These are phyloP conservation scores for Monomorium pharaonis DNA, from an alignment of 1,140 invertebrate species.

Conservation along the genomic window DNA sequence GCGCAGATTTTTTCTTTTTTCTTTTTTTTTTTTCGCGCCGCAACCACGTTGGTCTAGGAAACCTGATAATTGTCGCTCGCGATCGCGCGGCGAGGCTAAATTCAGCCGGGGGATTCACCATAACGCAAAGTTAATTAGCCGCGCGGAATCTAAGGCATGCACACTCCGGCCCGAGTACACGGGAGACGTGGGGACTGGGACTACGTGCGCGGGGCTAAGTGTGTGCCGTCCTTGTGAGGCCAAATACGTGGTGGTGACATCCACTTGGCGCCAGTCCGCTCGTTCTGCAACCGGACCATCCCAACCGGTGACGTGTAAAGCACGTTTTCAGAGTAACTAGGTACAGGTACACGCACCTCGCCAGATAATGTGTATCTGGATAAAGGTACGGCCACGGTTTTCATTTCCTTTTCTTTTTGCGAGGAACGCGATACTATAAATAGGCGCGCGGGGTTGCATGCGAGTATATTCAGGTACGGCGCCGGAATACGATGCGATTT, in stretches of 20 bases:
- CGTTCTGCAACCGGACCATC: conserved; percentile 69
- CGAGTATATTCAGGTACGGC: conserved; percentile 32
- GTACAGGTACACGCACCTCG: conserved; percentile 33
- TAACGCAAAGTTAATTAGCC: conserved; percentile 82
- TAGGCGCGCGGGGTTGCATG: conserved; percentile 28
- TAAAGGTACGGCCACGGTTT: conserved; percentile 24
- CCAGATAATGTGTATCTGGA: conserved; percentile 53
- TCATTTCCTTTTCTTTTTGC: background rate
- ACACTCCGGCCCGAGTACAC: background rate
- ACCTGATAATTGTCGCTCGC: conserved; percentile 44
- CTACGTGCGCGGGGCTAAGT: background rate
- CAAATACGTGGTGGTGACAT: conserved; percentile 77
- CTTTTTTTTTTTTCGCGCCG: conserved; percentile 47
- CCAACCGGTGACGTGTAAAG: conserved; percentile 54
- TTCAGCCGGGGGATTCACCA: conserved; percentile 78
- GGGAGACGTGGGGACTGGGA: too few relatives aligned
- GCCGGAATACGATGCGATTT: conserved; percentile 9
- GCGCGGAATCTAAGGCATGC: conserved; percentile 80
- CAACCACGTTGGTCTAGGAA: conserved; percentile 50
- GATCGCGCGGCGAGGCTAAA: conserved; percentile 64
- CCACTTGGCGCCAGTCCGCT: conserved; percentile 82
- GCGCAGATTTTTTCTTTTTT: conserved; percentile 42
- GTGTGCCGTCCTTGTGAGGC: conserved; percentile 65
- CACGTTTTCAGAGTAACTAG: conserved; percentile 50
- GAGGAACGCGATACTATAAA: conserved; percentile 35